These are phyloP conservation scores for Protosalanx chinensis DNA, from an alignment of 2,797 vertebrate genomes.

Conservation along the genomic window DNA sequence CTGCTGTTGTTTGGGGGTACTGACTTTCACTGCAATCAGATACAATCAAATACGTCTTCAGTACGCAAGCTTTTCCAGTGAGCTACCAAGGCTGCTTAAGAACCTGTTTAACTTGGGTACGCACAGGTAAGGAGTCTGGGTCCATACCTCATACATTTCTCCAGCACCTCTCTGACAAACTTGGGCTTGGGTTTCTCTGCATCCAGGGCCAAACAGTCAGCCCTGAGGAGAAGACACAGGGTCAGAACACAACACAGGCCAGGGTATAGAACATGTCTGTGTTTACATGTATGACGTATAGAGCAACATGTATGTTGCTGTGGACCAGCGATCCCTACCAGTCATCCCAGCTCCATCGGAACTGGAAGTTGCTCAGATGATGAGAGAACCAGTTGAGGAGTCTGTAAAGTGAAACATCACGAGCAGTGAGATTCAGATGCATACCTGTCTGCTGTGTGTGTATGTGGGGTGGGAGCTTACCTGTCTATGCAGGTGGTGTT, in stretches of 20 bases:
- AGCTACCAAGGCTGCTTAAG: no score
- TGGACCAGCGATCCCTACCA: conserved; percentile 76
- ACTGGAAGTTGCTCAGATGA: conserved; percentile 98
- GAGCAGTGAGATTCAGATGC: not conserved
- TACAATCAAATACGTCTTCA: no score
- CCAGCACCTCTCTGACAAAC: conserved; percentile 96
- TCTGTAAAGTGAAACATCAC: conserved; percentile 46
- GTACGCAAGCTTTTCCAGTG: no score
- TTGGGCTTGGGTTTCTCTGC: conserved; percentile 92
- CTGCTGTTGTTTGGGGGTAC: no score
- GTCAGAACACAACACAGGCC: no score
- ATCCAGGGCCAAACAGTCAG: conserved; percentile 90
- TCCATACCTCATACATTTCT: conserved; percentile 92
- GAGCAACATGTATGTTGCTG: no score
- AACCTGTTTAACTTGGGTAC: not conserved
- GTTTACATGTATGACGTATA: no score
- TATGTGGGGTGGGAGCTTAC: conserved; percentile 51
- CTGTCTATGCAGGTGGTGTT: conserved; percentile 93
- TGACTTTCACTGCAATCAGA: no score
- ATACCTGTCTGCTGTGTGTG: no score
- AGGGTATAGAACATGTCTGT: no score
- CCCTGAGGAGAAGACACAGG: conserved; percentile 68
- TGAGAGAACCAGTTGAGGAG: conserved; percentile 97
- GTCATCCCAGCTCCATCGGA: conserved; percentile 99
- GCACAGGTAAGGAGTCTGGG: not conserved